Evolutionary conservation across 2,113 vertebrate species (phyloP).

Genomic region (Myrmecophaga tridactyla): DNA sequence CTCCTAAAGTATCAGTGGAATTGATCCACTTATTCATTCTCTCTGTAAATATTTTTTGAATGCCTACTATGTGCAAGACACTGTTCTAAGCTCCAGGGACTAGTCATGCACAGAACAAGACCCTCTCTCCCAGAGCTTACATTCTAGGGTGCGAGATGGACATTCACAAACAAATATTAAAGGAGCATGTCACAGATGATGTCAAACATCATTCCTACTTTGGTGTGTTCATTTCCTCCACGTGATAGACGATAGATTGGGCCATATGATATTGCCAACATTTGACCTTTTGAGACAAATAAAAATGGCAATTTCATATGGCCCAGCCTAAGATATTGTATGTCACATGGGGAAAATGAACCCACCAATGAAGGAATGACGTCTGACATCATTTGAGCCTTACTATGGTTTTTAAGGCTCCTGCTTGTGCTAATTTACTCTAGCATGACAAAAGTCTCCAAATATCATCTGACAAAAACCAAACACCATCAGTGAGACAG

Average conservation of each 20-base stretch:
- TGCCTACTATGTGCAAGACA: background rate
- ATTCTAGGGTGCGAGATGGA: background rate
- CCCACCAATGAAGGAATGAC: background rate
- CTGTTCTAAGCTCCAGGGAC: background rate
- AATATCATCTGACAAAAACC: background rate
- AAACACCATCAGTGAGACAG: background rate
- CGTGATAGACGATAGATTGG: background rate
- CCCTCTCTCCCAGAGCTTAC: background rate
- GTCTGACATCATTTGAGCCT: slow-evolving; percentile 30
- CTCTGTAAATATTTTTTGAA: background rate
- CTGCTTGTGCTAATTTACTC: slow-evolving; percentile 31
- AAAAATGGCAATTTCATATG: slow-evolving; percentile 18
- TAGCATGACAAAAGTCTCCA: slow-evolving; percentile 1
- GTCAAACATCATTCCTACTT: background rate
- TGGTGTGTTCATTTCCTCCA: slow-evolving; percentile 30
- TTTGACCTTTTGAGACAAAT: background rate
- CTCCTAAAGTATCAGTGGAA: background rate
- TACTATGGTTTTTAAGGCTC: background rate
- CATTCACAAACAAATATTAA: background rate
- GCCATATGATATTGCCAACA: background rate
- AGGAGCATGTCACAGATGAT: background rate
- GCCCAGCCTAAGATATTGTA: background rate
- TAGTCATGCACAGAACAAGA: background rate
- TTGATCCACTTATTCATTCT: background rate
- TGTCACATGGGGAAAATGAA: slow-evolving; percentile 31